These are phyloP conservation scores for Antrozous pallidus DNA, from an alignment of 2,797 vertebrate genomes.

Conservation along the genomic window DNA sequence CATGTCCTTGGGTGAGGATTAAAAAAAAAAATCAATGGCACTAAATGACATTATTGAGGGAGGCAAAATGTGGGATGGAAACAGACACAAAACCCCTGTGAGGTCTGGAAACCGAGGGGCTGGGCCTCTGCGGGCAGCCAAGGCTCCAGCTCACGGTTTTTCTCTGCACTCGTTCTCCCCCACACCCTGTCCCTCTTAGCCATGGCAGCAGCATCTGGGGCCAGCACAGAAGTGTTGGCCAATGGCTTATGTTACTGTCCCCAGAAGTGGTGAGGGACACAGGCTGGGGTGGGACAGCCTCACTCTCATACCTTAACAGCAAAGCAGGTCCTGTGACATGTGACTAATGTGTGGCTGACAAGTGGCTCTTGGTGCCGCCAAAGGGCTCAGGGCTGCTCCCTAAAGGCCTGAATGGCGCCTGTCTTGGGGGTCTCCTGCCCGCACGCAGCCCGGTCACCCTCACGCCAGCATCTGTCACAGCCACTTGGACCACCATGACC, in stretches of 20 bases:
- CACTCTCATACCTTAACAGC: rapidly evolving
- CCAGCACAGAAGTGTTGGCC: rapidly evolving
- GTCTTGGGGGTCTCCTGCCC: background rate
- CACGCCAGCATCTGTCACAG: rapidly evolving
- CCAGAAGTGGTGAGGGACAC: background rate
- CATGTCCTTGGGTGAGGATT: background rate
- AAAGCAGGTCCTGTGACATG: background rate
- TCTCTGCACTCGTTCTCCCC: rapidly evolving
- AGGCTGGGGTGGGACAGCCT: background rate
- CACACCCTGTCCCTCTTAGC: background rate
- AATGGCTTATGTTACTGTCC: background rate
- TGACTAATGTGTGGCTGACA: background rate
- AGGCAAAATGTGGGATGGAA: too few species aligned
- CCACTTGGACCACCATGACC: rapidly evolving
- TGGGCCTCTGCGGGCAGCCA: background rate
- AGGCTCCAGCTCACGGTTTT: rapidly evolving
- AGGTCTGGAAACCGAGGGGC: background rate
- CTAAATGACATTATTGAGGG: background rate
- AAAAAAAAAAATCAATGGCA: background rate
- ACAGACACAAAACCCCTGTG: rapidly evolving
- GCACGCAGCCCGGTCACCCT: background rate
- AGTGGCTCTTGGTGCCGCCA: background rate
- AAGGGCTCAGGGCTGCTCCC: background rate
- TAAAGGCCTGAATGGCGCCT: rapidly evolving
- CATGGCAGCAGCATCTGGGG: background rate